Conservation (phyloP, 2,888 invertebrate species). For the Monoplex corrugatus region DNA sequence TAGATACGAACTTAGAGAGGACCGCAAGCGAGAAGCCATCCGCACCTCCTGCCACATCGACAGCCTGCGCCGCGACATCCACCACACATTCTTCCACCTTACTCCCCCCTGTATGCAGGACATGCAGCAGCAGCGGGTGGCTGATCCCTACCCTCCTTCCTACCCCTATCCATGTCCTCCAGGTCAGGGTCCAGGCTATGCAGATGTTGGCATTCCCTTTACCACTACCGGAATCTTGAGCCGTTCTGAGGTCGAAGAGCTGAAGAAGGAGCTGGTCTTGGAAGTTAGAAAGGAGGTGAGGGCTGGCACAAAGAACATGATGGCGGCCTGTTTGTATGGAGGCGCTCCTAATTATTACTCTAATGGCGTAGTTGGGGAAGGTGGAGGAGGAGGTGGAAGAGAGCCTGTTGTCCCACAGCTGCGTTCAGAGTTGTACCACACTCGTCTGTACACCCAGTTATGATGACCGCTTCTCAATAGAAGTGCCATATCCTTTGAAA, state of each 20-base stretch:
- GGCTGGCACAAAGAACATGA: slow-evolving; percentile 51
- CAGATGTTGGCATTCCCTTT: neutral
- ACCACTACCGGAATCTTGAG: slow-evolving; percentile 62
- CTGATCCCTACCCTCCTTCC: neutral
- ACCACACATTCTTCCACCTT: slow-evolving; percentile 75
- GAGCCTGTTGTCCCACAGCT: slow-evolving; percentile 64
- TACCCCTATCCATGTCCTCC: slow-evolving; percentile 27
- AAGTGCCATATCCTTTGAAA: too few species aligned
- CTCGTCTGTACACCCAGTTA: slow-evolving; percentile 78
- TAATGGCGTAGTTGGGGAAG: slow-evolving; percentile 7
- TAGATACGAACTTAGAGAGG: slow-evolving; percentile 84
- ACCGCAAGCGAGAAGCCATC: slow-evolving; percentile 82
- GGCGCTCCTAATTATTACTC: too few species aligned
- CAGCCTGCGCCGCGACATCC: slow-evolving; percentile 82
- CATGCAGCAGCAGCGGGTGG: neutral
- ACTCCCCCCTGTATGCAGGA: slow-evolving; percentile 15
- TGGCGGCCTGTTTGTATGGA: slow-evolving; percentile 27
- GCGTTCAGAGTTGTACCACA: slow-evolving; percentile 79
- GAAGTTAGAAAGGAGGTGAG: slow-evolving; percentile 74
- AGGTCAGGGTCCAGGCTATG: slow-evolving; percentile 38
- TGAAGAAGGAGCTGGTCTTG: slow-evolving; percentile 77
- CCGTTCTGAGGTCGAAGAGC: slow-evolving; percentile 74
- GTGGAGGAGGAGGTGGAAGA: neutral
- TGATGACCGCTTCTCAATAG: too few species aligned
- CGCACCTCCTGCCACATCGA: slow-evolving; percentile 83